Evolutionary conservation across 2,888 invertebrate genomes (phyloP), one percentile per base, ranked within the genome.

Genomic region (Muscina levida): DNA sequence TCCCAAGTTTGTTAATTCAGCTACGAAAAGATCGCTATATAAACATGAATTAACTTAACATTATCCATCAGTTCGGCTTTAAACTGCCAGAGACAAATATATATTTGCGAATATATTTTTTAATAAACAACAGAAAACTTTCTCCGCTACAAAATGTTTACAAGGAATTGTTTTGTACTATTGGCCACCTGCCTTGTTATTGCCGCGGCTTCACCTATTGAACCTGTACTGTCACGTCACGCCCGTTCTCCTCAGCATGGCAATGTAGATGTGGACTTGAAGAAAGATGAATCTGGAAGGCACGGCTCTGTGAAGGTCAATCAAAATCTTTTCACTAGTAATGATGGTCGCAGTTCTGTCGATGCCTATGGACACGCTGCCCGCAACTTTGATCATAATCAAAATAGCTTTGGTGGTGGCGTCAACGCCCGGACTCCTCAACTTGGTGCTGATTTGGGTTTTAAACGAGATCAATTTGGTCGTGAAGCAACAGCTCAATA

Each of bases 161-260:
- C 62, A 10, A 22, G 44, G 19, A 73, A 65, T 53, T 24, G 17
- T 31, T 1, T 57, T 15, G 6, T 78, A 0, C 31, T 73, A 2
- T 10, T 68, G 53, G 22, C 31, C 0, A 22, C 59, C 19, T 68
- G 57, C 22, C 3, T 59, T 1, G 22, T 68, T 4, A 2, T 59
- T 2, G 37, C 26, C 1, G 56, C 56, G n/a, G 24, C 66, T 6
- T 17, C 56, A 24, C 15, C 68, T 0, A n/a, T 59, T 1, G 15
- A 26, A 26, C 42, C 77, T 0, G 48, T 26, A 0, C 24, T 73
- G 11, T n/a, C 22, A 26, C 56, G 66, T 8, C 39, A 22, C 1
- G 56, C 6, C n/a, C 51, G 85, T 24, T 85, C 85, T 0, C 72
- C 76, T 1, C 26, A 75, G 10, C 46, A 39, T 11, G 75, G 75